Conservation (phyloP, 2,888 invertebrate species). For the Meteorus colon region DNA sequence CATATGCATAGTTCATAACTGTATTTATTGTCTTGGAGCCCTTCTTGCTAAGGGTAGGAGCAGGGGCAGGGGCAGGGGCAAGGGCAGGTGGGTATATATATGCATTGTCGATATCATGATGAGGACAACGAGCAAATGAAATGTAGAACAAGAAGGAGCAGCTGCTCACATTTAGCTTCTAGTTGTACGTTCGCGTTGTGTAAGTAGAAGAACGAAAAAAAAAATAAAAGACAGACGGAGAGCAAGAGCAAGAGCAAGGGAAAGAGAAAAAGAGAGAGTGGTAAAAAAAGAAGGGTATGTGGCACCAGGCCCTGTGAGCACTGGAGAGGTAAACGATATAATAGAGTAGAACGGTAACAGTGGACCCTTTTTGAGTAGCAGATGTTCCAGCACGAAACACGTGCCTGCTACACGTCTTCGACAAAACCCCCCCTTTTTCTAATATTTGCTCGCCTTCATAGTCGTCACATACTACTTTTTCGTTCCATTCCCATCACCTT, state of each 20-base stretch:
- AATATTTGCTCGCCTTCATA: slow-evolving; percentile 40
- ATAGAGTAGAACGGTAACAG: slow-evolving; percentile 62
- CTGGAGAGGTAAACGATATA: slow-evolving; percentile 63
- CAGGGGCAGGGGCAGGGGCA: too few relatives aligned
- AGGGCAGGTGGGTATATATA: too few relatives aligned
- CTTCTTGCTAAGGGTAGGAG: neutral
- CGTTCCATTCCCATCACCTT: slow-evolving; percentile 28
- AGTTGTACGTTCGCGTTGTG: slow-evolving; percentile 11
- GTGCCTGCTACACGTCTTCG: slow-evolving; percentile 55
- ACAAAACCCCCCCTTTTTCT: slow-evolving; percentile 35
- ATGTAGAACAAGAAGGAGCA: slow-evolving; percentile 47
- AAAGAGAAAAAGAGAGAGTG: slow-evolving; percentile 23
- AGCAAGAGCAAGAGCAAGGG: neutral
- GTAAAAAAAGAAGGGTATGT: slow-evolving; percentile 23
- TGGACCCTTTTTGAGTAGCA: slow-evolving; percentile 62
- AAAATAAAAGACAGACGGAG: slow-evolving; percentile 23
- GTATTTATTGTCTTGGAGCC: neutral
- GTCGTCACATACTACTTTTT: slow-evolving; percentile 31
- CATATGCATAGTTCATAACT: neutral
- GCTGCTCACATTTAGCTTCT: slow-evolving; percentile 45
- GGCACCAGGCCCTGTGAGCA: slow-evolving; percentile 36
- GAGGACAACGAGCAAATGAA: slow-evolving; percentile 48
- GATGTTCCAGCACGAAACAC: slow-evolving; percentile 56
- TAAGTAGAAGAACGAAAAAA: slow-evolving; percentile 30
- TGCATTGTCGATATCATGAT: slow-evolving; percentile 39